Conservation (phyloP, 1,140 invertebrate genomes). For the Trichogramma pretiosum region DNA sequence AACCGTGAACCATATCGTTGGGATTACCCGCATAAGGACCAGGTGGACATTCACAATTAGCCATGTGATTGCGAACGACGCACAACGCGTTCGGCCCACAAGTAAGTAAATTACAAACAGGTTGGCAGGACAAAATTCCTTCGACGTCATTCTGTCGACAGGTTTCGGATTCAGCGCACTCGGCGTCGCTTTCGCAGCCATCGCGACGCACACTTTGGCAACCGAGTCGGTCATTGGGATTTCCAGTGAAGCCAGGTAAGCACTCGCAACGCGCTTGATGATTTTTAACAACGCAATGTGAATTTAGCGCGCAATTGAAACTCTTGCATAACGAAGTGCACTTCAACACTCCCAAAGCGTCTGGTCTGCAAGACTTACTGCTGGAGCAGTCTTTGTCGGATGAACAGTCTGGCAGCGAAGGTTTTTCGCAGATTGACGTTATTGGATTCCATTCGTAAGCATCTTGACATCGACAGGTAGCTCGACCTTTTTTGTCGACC, state of each 20-base stretch:
- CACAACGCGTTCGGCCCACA: constrained; percentile 81
- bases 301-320: constrained; percentile 75
- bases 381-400: constrained; percentile 62
- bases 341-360: constrained; percentile 76
- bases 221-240: constrained; percentile 80
- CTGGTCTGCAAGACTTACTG: constrained; percentile 63
- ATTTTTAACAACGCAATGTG: constrained; percentile 64
- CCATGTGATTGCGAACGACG: constrained; percentile 77
- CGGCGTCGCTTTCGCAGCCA: constrained; percentile 66
- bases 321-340: constrained; percentile 67
- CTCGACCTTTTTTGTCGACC: constrained; percentile 53
- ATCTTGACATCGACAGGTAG: constrained; percentile 67
- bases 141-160: constrained; percentile 50
- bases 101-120: constrained; percentile 63
- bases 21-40: constrained; percentile 78
- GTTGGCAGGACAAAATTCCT: constrained; percentile 49
- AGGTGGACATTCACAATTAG: constrained; percentile 78
- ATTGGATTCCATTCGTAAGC: constrained; percentile 76
- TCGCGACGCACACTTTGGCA: constrained; percentile 64
- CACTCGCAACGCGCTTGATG: constrained; percentile 75
- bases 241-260: constrained; percentile 68
- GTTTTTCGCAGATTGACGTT: constrained; percentile 70
- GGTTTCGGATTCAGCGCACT: constrained; percentile 71
- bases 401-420: constrained; percentile 71
- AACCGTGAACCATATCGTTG: constrained; percentile 62